Conservation (phyloP, 2,113 vertebrate species). For the Lonchura striata region DNA sequence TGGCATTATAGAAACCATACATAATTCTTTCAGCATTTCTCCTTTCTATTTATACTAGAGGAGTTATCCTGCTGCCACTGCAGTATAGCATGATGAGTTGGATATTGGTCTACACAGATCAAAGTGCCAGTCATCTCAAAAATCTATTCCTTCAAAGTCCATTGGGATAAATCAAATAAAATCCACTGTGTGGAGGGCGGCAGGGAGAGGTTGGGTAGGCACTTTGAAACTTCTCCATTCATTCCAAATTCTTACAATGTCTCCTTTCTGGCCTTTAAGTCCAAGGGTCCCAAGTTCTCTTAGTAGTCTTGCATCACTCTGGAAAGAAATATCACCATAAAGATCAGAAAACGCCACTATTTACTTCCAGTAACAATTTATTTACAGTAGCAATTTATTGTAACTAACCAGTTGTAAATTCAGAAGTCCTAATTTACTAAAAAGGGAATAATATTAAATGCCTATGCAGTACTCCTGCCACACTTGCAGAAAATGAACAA, state of each 20-base stretch:
- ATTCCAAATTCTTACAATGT: slow-evolving; percentile 73
- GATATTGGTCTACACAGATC: not conserved
- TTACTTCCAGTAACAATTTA: not conserved
- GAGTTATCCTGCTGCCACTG: not conserved
- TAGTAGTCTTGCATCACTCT: slow-evolving; percentile 78
- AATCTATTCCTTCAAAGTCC: not conserved
- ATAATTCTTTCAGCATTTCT: not conserved
- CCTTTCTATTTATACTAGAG: not conserved
- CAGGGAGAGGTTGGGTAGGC: not conserved
- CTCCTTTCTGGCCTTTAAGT: slow-evolving; percentile 79
- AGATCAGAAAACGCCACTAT: slow-evolving; percentile 27
- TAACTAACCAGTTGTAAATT: not conserved
- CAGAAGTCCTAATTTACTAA: not conserved
- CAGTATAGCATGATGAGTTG: rapidly evolving
- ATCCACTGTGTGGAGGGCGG: not conserved
- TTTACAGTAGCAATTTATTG: not conserved
- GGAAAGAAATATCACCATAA: slow-evolving; percentile 32
- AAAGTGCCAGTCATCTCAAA: not conserved
- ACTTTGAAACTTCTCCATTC: not conserved
- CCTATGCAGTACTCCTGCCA: not conserved
- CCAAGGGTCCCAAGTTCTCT: slow-evolving; percentile 73
- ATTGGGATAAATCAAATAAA: not conserved
- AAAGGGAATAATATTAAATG: not conserved
- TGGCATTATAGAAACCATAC: not conserved
- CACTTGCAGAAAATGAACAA: not conserved